Percentiles rank a stretch among this genome's conserved stretches.
Conservation (phyloP, 1,140 invertebrate species). For the Scaptomyza montana region DNA sequence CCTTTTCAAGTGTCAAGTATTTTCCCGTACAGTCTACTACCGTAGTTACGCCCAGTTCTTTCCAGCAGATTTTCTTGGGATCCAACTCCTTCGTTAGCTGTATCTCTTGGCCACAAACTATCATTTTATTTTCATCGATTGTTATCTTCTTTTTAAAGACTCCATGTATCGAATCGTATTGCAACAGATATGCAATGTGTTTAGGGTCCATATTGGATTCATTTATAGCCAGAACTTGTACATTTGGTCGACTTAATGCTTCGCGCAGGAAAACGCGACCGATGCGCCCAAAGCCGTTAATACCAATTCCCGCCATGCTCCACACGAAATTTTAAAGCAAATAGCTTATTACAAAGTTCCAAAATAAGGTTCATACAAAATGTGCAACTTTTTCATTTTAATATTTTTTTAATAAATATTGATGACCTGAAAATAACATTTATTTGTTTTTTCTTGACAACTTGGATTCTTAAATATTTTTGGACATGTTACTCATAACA, state of each 20-base stretch:
- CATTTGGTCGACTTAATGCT: slow-evolving; percentile 89
- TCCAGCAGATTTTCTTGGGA: slow-evolving; percentile 95
- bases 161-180: slow-evolving; percentile 99
- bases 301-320: slow-evolving; percentile 89
- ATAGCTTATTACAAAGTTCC: too few species aligned
- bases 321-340: background rate
- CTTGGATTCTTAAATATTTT: too few species aligned
- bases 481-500: background rate
- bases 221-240: slow-evolving; percentile 95
- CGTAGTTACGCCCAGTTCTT: slow-evolving; percentile 93
- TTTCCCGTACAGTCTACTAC: slow-evolving; percentile 99
- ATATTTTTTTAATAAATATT: too few species aligned
- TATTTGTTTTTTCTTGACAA: too few species aligned
- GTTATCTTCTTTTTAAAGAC: slow-evolving; percentile 92
- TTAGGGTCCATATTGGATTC: slow-evolving; percentile 97
- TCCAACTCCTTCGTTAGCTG: slow-evolving; percentile 93
- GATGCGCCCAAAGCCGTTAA: slow-evolving; percentile 98
- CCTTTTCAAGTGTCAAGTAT: slow-evolving; percentile 97
- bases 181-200: slow-evolving; percentile 99
- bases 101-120: slow-evolving; percentile 95
- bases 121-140: slow-evolving; percentile 89
- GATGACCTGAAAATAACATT: too few species aligned
- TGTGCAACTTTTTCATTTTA: too few species aligned
- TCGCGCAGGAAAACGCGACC: slow-evolving; percentile 96
- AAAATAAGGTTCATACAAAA: too few species aligned